Base-by-base conservation (phyloP, 2,113 vertebrate genomes). In the Atlantisia rogersi region DNA sequence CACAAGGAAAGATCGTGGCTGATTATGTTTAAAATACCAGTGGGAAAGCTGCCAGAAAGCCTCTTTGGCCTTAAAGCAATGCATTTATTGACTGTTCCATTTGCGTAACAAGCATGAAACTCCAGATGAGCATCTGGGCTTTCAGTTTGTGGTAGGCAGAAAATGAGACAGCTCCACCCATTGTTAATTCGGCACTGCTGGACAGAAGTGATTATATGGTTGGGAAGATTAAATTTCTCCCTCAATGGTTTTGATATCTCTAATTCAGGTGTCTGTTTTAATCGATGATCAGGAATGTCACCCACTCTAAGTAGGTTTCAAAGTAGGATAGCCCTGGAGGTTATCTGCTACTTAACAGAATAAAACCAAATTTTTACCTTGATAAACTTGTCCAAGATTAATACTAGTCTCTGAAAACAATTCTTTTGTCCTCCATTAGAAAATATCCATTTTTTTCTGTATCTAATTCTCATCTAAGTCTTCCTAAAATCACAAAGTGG, bases 401-500 rank as follows among this genome's bases (percentile, higher is more conserved):
- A 64, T 44, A 22, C 6, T 64, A 59, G 68, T 11, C 15, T 76
- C 19, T 40, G 11, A 26, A 16, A 90, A 32, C 4, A 75, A 12
- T 25, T 19, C 8, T 52, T 84, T 84, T 76, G 87, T 59, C 1
- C 6, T 71, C 3, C 18, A 46, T 7, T 52, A 12, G 13, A 50
- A 58, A 58, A 81, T 22, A 29, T 4, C 0, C 17, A 4, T 14
- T n/a, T 67, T 17, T 76, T 94, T 64, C n/a, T 55, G 55, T 12
- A 32, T 25, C 37, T 59, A 76, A 32, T 75, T 65, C 7, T 78
- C 11, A 29, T 12, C 29, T 53, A 46, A 37, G 35, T 82, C 15
- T 70, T 35, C 50, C 28, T 63, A 28, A 25, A 77, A 2, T 10
- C 35, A 65, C 0, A 0, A 68, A 73, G 3, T 59, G 39, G 5